These are phyloP conservation scores for Aphidius ervi DNA, from an alignment of 1,140 invertebrate species.

Conservation along the genomic window DNA sequence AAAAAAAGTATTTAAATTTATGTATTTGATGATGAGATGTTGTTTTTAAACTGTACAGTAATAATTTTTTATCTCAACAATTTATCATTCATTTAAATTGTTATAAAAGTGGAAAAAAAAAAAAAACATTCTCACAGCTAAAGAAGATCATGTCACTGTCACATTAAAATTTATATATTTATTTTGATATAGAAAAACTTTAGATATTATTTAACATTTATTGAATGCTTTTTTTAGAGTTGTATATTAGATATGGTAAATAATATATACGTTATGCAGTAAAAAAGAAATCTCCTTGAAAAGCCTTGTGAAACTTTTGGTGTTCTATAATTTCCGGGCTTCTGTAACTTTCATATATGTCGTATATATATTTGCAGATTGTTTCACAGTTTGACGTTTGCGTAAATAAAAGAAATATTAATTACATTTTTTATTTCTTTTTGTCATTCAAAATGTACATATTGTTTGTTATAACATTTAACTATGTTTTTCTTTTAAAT, in stretches of 20 bases:
- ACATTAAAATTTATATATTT: too few species aligned
- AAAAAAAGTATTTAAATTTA: too few species aligned
- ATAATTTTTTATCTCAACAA: too few species aligned
- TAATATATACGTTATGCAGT: not conserved
- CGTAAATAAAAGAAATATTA: too few species aligned
- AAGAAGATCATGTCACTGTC: too few species aligned
- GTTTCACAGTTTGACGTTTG: not conserved
- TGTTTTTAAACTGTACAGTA: too few species aligned
- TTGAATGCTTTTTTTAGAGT: not conserved
- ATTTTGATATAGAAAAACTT: not conserved
- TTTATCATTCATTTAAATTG: too few species aligned
- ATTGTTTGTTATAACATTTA: slow-evolving; percentile 7
- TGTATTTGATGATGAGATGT: too few species aligned
- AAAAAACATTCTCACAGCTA: too few species aligned
- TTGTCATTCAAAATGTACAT: not conserved
- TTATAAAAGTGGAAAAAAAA: too few species aligned
- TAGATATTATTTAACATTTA: not conserved
- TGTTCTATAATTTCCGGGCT: slow-evolving; percentile 32
- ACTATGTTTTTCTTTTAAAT: not conserved
- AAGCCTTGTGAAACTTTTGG: slow-evolving; percentile 31
- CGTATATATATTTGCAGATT: not conserved
- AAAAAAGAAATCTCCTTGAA: slow-evolving; percentile 18
- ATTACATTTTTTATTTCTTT: slow-evolving; percentile 10
- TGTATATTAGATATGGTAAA: not conserved
- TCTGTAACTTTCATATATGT: slow-evolving; percentile 33